Percentiles rank a stretch among this genome's conserved stretches.
Conservation (phyloP, 1,140 invertebrate genomes). For the Drosophila jambulina region DNA sequence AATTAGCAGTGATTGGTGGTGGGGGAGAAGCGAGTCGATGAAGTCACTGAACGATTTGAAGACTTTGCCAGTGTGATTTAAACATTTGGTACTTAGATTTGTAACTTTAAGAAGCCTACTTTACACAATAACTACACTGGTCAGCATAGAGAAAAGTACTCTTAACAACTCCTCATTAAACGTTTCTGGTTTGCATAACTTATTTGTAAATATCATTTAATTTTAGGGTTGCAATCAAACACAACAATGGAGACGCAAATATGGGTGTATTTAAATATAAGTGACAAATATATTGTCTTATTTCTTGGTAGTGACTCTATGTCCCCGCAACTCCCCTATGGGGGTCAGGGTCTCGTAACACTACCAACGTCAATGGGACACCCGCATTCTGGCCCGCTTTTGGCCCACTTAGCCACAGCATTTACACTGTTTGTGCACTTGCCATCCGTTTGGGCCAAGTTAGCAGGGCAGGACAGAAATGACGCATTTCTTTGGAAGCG, state of each 20-base stretch:
- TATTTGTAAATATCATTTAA: background rate
- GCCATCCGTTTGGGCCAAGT: background rate
- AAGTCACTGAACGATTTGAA: conserved; percentile 29
- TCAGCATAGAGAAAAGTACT: background rate
- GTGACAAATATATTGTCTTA: background rate
- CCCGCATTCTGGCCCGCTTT: conserved; percentile 24
- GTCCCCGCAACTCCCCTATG: background rate
- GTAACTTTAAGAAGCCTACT: background rate
- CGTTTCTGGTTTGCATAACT: background rate
- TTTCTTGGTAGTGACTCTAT: background rate
- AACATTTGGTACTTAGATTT: background rate
- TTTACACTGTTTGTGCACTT: conserved; percentile 6
- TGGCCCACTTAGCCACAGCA: conserved; percentile 3
- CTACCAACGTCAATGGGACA: conserved; percentile 30
- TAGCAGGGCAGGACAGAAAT: background rate
- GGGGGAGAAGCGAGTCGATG: background rate
- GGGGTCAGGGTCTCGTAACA: conserved; percentile 2
- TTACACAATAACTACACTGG: background rate
- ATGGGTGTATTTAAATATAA: background rate
- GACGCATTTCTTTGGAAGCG: conserved; percentile 31
- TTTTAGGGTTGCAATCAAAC: background rate
- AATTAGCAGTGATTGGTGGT: conserved; percentile 27
- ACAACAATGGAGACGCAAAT: background rate
- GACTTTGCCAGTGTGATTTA: background rate
- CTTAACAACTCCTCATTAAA: background rate